A percentile compares a stretch with the other conserved stretches of the same genome.
phyloP scores from a whole-genome alignment of 2,113 vertebrate genomes.

The Urocynchramus pylzowi region DNA sequence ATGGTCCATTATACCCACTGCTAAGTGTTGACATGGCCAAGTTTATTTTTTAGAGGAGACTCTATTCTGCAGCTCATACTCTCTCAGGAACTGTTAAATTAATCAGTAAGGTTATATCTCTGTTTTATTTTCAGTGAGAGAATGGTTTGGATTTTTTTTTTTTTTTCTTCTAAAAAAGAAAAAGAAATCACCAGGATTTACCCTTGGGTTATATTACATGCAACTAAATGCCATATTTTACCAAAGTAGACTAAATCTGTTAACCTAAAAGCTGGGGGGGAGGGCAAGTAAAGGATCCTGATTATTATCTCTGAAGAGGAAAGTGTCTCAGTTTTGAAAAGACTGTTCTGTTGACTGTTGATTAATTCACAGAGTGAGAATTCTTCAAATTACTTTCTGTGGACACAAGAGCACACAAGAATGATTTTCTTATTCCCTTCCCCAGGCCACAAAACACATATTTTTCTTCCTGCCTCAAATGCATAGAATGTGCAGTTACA shows the following conservation, averaged over 20 bases:
- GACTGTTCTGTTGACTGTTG: background rate
- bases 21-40: background rate
- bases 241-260: background rate
- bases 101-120: background rate
- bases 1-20: fast-evolving
- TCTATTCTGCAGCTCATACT: background rate
- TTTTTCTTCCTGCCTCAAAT: background rate
- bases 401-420: background rate
- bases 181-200: background rate
- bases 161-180: background rate
- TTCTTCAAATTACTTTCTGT: background rate
- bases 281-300: background rate
- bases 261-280: background rate
- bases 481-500: background rate
- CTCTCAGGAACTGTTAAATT: background rate
- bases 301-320: background rate
- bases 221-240: background rate
- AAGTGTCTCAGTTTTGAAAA: background rate
- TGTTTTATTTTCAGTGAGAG: background rate
- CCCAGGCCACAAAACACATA: background rate
- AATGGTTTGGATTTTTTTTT: background rate
- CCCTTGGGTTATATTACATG: background rate
- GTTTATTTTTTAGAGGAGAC: background rate
- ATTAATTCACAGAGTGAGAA: background rate
- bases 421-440: background rate